A percentile compares a stretch with the other conserved stretches of the same genome.
Conservation (phyloP, 2,113 vertebrate genomes). For the Balaenoptera acutorostrata region DNA sequence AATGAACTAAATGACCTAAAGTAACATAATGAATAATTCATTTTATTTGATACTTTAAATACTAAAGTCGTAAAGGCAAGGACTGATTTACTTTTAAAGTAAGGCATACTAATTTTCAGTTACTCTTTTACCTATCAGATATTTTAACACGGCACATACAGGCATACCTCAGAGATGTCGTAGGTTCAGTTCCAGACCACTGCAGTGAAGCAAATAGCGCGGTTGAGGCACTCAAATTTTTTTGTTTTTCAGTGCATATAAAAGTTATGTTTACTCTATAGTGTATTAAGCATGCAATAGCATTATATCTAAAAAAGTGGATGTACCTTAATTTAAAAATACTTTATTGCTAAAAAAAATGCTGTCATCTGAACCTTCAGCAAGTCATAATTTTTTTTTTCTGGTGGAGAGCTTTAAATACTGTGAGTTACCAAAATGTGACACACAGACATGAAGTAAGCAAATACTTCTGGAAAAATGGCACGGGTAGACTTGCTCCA, state of each 20-base stretch:
- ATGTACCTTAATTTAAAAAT: not conserved
- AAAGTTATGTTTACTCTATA: not conserved
- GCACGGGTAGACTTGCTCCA: not conserved
- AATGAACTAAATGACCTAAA: not conserved
- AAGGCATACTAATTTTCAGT: not conserved
- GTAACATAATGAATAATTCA: slow-evolving; percentile 1
- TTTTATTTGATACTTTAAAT: not conserved
- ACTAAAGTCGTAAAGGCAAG: not conserved
- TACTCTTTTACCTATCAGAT: not conserved
- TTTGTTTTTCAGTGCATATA: not conserved
- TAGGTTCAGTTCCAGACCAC: not conserved
- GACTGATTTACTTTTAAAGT: slow-evolving; percentile 5
- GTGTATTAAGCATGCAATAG: not conserved
- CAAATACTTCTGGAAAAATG: not conserved
- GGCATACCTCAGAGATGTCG: not conserved
- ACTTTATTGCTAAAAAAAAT: not conserved
- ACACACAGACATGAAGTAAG: not conserved
- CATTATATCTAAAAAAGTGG: not conserved
- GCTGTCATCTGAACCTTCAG: not conserved
- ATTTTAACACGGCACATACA: not conserved
- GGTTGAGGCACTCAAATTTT: not conserved
- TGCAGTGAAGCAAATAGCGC: not conserved
- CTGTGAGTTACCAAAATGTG: not conserved
- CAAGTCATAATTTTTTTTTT: not conserved
- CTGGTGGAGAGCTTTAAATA: not conserved